phyloP scores from a whole-genome alignment of 2,113 vertebrate species.

The Gavia stellata region DNA sequence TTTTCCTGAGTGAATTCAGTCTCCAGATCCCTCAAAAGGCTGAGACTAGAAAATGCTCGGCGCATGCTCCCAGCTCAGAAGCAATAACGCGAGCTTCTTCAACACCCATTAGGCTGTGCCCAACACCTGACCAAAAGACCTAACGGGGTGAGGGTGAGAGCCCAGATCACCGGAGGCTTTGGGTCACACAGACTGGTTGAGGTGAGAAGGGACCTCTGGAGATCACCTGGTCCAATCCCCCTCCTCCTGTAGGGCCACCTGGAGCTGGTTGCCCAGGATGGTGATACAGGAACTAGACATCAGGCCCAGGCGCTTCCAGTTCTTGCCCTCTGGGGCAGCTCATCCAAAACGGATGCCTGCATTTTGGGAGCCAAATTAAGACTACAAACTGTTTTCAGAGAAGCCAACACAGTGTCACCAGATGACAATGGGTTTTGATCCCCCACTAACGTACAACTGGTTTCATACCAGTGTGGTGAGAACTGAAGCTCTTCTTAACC shows the following conservation, averaged over 20 bases:
- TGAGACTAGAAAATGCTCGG: neutral
- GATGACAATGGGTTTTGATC: neutral
- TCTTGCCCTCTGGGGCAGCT: neutral
- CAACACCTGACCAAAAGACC: neutral
- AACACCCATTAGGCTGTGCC: neutral
- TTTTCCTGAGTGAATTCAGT: neutral
- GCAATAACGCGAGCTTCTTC: neutral
- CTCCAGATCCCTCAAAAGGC: neutral
- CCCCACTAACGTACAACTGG: neutral
- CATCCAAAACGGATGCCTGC: rapidly evolving
- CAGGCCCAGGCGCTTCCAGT: neutral
- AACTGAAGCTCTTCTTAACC: neutral
- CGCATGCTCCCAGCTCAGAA: neutral
- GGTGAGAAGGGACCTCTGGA: neutral
- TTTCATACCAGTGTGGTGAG: neutral
- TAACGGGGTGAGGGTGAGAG: neutral
- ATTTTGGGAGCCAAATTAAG: neutral
- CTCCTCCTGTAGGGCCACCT: neutral
- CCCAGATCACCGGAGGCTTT: neutral
- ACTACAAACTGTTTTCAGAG: neutral
- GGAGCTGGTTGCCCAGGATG: neutral
- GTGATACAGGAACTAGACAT: rapidly evolving
- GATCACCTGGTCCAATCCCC: neutral
- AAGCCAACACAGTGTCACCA: neutral
- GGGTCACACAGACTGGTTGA: neutral